Base-by-base conservation (phyloP, 2,888 invertebrate genomes). In the Scaptomyza parva region DNA sequence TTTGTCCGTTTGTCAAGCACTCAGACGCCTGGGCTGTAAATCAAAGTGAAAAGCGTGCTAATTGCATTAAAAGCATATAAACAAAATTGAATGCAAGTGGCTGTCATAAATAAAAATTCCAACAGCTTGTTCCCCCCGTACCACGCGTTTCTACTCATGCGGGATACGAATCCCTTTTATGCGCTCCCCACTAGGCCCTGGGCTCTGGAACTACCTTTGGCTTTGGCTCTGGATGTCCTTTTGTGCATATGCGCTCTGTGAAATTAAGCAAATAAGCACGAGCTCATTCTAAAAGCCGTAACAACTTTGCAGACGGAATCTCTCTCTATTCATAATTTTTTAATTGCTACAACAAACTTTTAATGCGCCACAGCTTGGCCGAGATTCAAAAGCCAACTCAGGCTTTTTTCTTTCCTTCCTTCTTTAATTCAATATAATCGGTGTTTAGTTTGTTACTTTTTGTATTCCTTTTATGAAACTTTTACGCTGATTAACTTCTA, bases 11-110 rank as follows among this genome's bases (percentile, higher is more conserved):
- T 64, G 64, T 64, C 71, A 70, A 68, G 68, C 57, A 74, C 75
- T 69, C 84, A 57, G 73, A 64, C 69, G 69, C 61, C 76, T 73
- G 83, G 64, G 73, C 87, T 9, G 78, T 83, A 78, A 86, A 86
- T 82, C 82, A 83, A 85, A 88, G 88, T 86, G 86, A 86, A 86
- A 83, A 85, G 86, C 86, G 73, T 88, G 88, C 88, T 85, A 85
- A 85, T 85, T 85, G 84, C 84, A 88, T 85, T 85, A 88, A 85
- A 88, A 85, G 76, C 84, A 85, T 86, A 88, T 85, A 86, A 78
- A 85, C 86, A 88, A 83, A 85, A 88, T 83, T 86, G 83, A 85
- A 87, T 86, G 82, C 80, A 84, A 87, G 86, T 86, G 78, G 71
- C 86, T 85, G 86, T 72, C 70, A 84, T 78, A 86, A 79, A 80